Conservation (phyloP, 2,113 vertebrate species). For the Neogobius melanostomus region DNA sequence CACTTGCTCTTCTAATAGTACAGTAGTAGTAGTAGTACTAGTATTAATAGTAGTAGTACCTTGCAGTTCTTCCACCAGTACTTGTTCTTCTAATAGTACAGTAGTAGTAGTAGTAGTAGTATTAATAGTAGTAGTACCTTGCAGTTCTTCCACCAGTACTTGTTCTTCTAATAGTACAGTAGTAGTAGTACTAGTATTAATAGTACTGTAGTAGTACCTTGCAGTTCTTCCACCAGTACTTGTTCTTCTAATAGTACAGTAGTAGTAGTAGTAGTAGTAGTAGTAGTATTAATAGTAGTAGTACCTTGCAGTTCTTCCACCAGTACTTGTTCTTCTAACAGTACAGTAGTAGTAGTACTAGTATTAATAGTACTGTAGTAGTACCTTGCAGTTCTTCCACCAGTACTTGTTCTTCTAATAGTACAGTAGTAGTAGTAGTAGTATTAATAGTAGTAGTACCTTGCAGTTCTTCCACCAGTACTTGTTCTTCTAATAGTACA, state of each 20-base stretch:
- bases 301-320: conserved; percentile 95
- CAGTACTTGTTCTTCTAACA: conserved; percentile 88
- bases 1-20: no score
- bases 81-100: conserved; percentile 82
- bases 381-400: conserved; percentile 95
- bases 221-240: conserved; percentile 96
- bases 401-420: conserved; percentile 88
- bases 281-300: background rate
- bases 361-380: no score
- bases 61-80: conserved; percentile 97
- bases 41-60: conserved; percentile 62
- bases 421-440: background rate
- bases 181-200: background rate
- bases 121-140: conserved; percentile 75
- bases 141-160: conserved; percentile 96
- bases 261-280: no score
- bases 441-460: conserved; percentile 62
- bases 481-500: background rate
- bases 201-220: conserved; percentile 80
- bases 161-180: conserved; percentile 79
- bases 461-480: conserved; percentile 61
- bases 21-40: no score
- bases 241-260: conserved; percentile 80
- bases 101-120: background rate
- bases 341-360: background rate